These are phyloP conservation scores for Micrasema minimum DNA, from an alignment of 1,140 invertebrate genomes.

Conservation along the genomic window DNA sequence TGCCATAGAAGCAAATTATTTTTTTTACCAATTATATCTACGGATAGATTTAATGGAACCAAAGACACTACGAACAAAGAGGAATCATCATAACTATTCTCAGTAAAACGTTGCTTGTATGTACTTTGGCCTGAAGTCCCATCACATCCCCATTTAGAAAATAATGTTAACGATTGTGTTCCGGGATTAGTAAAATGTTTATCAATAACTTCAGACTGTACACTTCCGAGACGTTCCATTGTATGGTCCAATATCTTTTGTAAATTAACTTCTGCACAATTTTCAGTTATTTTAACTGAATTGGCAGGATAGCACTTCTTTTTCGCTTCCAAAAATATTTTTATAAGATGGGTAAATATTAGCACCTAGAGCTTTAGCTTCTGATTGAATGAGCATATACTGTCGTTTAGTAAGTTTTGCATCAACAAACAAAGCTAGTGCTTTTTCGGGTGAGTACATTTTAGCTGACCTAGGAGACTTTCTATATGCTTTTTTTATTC, in stretches of 20 bases:
- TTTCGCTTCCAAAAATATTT: background rate
- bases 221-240: background rate
- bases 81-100: background rate
- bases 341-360: background rate
- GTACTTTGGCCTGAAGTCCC: constrained; percentile 9
- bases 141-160: too few relatives aligned
- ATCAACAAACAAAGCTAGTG: too few relatives aligned
- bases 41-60: background rate
- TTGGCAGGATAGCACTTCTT: constrained; percentile 1
- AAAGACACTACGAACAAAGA: background rate
- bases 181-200: too few relatives aligned
- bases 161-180: too few relatives aligned
- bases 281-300: constrained; percentile 13
- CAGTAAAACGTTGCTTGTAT: background rate
- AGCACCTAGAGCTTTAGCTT: too few relatives aligned
- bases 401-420: too few relatives aligned
- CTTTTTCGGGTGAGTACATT: too few relatives aligned
- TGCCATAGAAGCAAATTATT: constrained; percentile 9
- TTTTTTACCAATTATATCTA: constrained; percentile 2
- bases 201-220: background rate
- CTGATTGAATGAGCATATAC: too few relatives aligned
- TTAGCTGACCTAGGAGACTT: too few relatives aligned
- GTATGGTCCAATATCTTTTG: constrained; percentile 15
- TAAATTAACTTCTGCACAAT: constrained; percentile 5
- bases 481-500: too few relatives aligned